Conservation (phyloP, 2,797 vertebrate genomes). For the Eptatretus atami region DNA sequence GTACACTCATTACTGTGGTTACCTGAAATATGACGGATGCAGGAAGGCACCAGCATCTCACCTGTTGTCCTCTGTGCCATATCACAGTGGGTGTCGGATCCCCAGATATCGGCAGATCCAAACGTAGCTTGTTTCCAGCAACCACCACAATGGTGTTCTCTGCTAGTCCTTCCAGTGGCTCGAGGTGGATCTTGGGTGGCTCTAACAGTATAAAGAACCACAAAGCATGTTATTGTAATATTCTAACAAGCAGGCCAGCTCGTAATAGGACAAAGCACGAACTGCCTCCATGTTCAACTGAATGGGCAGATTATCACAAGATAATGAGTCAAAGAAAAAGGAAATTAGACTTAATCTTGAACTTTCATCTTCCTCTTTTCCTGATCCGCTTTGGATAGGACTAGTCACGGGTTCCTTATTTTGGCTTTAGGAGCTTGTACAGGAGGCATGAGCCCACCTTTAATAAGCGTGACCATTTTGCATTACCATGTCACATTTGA, state of each 20-base stretch:
- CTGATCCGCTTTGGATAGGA: no score
- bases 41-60: conserved; percentile 8
- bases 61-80: conserved; percentile 30
- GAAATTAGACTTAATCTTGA: no score
- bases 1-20: neutral
- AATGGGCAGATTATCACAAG: neutral
- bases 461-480: no score
- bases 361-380: no score
- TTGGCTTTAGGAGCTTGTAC: no score
- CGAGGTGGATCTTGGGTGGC: conserved; percentile 57
- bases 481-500: no score
- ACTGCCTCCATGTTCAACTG: no score
- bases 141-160: conserved; percentile 40
- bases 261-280: no score
- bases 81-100: conserved; percentile 36
- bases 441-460: no score
- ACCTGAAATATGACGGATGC: neutral
- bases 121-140: conserved; percentile 47
- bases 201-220: conserved; percentile 16
- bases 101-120: conserved; percentile 42
- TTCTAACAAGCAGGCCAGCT: no score
- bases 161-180: conserved; percentile 21
- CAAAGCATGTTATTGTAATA: no score
- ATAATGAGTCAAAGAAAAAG: neutral
- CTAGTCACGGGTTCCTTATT: no score